These are phyloP conservation scores for Poecilia velifera DNA, from an alignment of 2,797 vertebrate species.

Conservation along the genomic window DNA sequence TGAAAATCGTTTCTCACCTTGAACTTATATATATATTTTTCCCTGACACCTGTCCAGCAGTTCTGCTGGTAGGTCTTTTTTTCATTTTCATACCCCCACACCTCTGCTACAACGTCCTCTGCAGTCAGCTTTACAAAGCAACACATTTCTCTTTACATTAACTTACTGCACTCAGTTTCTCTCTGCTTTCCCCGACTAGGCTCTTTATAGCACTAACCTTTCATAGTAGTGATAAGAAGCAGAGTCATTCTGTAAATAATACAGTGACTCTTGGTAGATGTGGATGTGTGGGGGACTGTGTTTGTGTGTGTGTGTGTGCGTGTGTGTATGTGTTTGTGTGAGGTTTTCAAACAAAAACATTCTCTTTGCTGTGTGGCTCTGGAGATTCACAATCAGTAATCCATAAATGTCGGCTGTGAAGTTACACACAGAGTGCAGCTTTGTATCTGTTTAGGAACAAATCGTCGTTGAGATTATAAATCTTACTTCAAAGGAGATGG, in stretches of 20 bases:
- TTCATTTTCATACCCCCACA: slow-evolving; percentile 34
- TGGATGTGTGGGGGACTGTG: slow-evolving; percentile 18
- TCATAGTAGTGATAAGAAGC: slow-evolving; percentile 61
- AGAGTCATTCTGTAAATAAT: slow-evolving; percentile 72
- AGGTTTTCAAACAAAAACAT: slow-evolving; percentile 62
- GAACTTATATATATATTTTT: slow-evolving; percentile 13
- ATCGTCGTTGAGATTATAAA: not conserved
- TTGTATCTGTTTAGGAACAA: slow-evolving; percentile 54
- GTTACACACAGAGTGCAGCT: slow-evolving; percentile 20
- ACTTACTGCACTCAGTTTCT: slow-evolving; percentile 8
- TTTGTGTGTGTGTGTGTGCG: not conserved
- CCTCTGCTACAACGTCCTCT: slow-evolving; percentile 32
- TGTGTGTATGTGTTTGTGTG: slow-evolving; percentile 24
- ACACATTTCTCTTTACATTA: slow-evolving; percentile 30
- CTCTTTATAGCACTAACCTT: slow-evolving; percentile 49
- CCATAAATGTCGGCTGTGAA: slow-evolving; percentile 52
- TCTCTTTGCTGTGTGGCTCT: slow-evolving; percentile 35
- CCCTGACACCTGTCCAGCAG: slow-evolving; percentile 33
- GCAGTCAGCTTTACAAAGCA: slow-evolving; percentile 16
- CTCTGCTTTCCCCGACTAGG: slow-evolving; percentile 15
- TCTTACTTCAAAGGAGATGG: not conserved
- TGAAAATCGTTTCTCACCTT: slow-evolving; percentile 53
- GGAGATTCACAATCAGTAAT: slow-evolving; percentile 24
- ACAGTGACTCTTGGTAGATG: slow-evolving; percentile 44
- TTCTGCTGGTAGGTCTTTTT: slow-evolving; percentile 24